Evolutionary conservation across 2,797 vertebrate genomes (phyloP).

Genomic region (Melanotaenia maccullochi): DNA sequence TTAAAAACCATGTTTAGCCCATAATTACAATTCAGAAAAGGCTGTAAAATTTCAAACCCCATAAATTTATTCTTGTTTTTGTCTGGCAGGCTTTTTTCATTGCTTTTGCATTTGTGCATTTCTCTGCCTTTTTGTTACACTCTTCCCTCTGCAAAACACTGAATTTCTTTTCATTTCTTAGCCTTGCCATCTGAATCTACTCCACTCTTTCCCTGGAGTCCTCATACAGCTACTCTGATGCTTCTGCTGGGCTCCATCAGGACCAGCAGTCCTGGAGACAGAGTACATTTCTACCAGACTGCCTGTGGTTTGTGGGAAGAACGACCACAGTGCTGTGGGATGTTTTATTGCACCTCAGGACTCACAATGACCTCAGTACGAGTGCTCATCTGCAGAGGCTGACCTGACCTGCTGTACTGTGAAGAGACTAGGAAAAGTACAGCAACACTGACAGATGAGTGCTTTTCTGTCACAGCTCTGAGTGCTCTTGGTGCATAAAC

Average conservation of each 20-base stretch:
- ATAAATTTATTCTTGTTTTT: slow-evolving; percentile 63
- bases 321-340: slow-evolving; percentile 59
- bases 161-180: slow-evolving; percentile 47
- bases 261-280: slow-evolving; percentile 57
- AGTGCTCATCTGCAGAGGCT: slow-evolving; percentile 52
- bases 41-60: slow-evolving; percentile 68
- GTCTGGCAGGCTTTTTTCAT: slow-evolving; percentile 53
- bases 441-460: slow-evolving; percentile 39
- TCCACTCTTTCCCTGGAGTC: slow-evolving; percentile 57
- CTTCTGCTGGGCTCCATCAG: slow-evolving; percentile 61
- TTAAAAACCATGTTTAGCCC: slow-evolving; percentile 38
- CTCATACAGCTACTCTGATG: slow-evolving; percentile 54
- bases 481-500: slow-evolving; percentile 49
- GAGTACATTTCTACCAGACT: slow-evolving; percentile 58
- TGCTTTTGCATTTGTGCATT: slow-evolving; percentile 25
- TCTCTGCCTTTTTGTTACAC: slow-evolving; percentile 30
- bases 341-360: slow-evolving; percentile 56
- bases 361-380: slow-evolving; percentile 57
- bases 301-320: slow-evolving; percentile 58
- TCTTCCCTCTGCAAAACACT: slow-evolving; percentile 27
- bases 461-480: slow-evolving; percentile 35
- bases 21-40: slow-evolving; percentile 61
- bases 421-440: slow-evolving; percentile 24
- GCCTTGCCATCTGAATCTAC: slow-evolving; percentile 63
- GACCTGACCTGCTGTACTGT: slow-evolving; percentile 36